Conservation (phyloP, 2,888 invertebrate species). For the Anorthoa munda region DNA sequence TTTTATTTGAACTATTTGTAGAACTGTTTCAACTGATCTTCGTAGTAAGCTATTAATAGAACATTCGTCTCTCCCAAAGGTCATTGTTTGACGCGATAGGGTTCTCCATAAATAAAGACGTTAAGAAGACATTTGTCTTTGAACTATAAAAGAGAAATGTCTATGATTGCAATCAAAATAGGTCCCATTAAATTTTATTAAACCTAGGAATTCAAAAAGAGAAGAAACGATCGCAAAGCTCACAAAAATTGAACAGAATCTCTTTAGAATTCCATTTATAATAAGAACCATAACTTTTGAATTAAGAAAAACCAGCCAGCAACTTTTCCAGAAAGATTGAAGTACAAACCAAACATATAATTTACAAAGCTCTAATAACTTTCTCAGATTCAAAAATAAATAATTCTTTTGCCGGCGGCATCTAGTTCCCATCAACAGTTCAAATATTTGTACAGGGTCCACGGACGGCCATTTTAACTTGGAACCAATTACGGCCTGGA, state of each 20-base stretch:
- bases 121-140: not conserved
- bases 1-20: constrained; percentile 12
- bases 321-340: constrained; percentile 15
- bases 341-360: constrained; percentile 27
- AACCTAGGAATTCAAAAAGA: not conserved
- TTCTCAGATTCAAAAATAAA: constrained; percentile 57
- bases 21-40: not conserved
- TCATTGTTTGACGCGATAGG: constrained; percentile 23
- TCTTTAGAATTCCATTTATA: constrained; percentile 1
- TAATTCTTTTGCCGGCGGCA: constrained; percentile 68
- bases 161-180: not conserved
- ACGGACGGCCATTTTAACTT: constrained; percentile 67
- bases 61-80: constrained; percentile 22
- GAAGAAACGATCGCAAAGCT: not conserved
- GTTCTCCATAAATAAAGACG: constrained; percentile 8
- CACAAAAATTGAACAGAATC: not conserved
- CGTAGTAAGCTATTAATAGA: constrained; percentile 17
- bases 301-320: constrained; percentile 13
- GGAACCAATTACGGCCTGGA: constrained; percentile 63
- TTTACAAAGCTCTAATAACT: constrained; percentile 38
- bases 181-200: too few relatives aligned
- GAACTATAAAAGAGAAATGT: not conserved
- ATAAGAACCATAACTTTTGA: not conserved
- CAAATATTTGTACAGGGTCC: constrained; percentile 76
- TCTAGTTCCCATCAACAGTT: constrained; percentile 77